Conservation (phyloP, 2,113 vertebrate species). For the Dasyurus viverrinus region DNA sequence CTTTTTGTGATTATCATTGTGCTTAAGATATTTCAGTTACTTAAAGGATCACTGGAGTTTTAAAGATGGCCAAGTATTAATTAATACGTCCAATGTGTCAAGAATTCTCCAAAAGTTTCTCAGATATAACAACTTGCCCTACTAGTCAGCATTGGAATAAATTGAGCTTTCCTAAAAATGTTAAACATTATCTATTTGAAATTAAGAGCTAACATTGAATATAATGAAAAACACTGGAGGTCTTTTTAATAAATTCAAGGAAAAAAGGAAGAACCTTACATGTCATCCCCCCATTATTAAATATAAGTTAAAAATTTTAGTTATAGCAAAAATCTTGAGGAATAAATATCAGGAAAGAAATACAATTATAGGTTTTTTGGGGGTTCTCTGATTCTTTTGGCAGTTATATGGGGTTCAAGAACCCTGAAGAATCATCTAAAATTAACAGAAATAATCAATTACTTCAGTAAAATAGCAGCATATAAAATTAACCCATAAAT, state of each 20-base stretch:
- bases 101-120: background rate
- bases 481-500: background rate
- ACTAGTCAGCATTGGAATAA: background rate
- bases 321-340: background rate
- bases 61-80: background rate
- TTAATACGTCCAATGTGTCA: accelerated
- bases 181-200: background rate
- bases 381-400: background rate
- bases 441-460: background rate
- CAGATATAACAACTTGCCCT: background rate
- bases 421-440: background rate
- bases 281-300: background rate
- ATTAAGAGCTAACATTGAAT: background rate
- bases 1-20: background rate
- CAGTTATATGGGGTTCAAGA: background rate
- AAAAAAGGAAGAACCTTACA: background rate
- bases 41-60: background rate
- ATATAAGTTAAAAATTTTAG: background rate
- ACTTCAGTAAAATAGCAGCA: background rate
- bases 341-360: background rate
- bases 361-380: background rate
- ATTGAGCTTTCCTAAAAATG: background rate
- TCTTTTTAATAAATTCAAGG: background rate
- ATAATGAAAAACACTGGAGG: background rate
- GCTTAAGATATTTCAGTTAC: background rate